phyloP scores from a whole-genome alignment of 1,140 invertebrate genomes.

The Aphelenchoides avenae region DNA sequence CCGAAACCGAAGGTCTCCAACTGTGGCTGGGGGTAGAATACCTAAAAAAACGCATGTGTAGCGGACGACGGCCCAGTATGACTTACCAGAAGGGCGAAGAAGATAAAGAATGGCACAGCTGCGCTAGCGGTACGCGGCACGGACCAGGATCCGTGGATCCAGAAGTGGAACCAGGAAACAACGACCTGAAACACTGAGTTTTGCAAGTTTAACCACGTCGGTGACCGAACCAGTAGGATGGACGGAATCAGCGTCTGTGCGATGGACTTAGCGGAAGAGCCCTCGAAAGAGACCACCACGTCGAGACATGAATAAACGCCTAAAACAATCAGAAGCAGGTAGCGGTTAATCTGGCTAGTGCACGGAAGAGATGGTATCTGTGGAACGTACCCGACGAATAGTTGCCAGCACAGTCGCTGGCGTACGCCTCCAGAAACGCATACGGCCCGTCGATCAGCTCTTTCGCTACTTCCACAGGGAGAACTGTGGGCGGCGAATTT shows the following conservation, averaged over 20 bases:
- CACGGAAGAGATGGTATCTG: too few relatives aligned
- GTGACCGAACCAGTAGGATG: slow-evolving; percentile 34
- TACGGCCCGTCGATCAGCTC: slow-evolving; percentile 35
- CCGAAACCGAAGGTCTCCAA: slow-evolving; percentile 11
- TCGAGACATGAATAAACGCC: slow-evolving; percentile 49
- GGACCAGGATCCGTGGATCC: slow-evolving; percentile 50
- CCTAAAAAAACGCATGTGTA: not conserved
- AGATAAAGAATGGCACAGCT: slow-evolving; percentile 52
- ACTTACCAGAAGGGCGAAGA: slow-evolving; percentile 46
- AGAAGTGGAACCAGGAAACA: slow-evolving; percentile 52
- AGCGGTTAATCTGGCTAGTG: too few relatives aligned
- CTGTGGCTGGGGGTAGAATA: slow-evolving; percentile 19
- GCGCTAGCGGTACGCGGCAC: slow-evolving; percentile 53
- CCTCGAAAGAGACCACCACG: slow-evolving; percentile 40
- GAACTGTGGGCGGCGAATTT: slow-evolving; percentile 50
- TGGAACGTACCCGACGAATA: slow-evolving; percentile 24
- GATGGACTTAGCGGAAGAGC: slow-evolving; percentile 13
- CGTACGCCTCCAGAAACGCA: slow-evolving; percentile 44
- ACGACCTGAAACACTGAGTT: slow-evolving; percentile 29
- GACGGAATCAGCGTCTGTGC: slow-evolving; percentile 43
- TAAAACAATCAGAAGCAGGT: too few relatives aligned
- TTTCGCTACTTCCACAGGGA: slow-evolving; percentile 51
- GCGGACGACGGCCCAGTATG: not conserved
- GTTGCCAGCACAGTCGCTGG: slow-evolving; percentile 53
- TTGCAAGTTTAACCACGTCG: slow-evolving; percentile 2